phyloP scores from a whole-genome alignment of 2,888 invertebrate species.

The Drosophila pegasa region DNA sequence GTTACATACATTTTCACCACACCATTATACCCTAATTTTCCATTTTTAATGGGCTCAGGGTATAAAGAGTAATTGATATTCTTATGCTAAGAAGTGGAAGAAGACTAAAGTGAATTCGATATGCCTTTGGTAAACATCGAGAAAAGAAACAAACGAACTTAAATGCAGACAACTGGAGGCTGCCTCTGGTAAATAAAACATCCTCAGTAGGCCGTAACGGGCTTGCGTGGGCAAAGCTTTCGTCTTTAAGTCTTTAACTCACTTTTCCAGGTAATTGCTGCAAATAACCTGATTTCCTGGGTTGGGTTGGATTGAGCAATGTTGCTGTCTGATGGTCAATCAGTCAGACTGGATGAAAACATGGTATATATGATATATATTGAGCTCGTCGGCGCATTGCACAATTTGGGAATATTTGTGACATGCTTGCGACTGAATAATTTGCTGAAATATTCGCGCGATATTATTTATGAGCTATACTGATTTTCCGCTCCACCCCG shows the following conservation, averaged over 20 bases:
- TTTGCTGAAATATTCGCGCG: conserved; percentile 62
- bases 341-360: neutral
- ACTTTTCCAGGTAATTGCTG: neutral
- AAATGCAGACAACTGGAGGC: neutral
- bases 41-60: no score
- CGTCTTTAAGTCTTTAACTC: neutral
- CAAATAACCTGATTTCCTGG: neutral
- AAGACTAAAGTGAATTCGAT: neutral
- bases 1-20: no score
- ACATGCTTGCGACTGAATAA: conserved; percentile 65
- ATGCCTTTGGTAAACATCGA: neutral
- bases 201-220: neutral
- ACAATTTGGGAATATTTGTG: conserved; percentile 33
- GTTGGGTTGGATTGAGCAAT: neutral
- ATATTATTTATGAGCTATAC: conserved; percentile 76
- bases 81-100: no score
- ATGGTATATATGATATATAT: neutral
- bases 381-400: neutral
- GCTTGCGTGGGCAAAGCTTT: neutral
- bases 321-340: neutral
- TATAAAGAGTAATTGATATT: no score
- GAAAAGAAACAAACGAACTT: no score
- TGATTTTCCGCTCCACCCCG: conserved; percentile 43
- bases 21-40: no score
- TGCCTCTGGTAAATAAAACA: neutral